These are phyloP conservation scores for Scaptomyza reducta DNA, from an alignment of 2,888 invertebrate genomes.

Conservation along the genomic window DNA sequence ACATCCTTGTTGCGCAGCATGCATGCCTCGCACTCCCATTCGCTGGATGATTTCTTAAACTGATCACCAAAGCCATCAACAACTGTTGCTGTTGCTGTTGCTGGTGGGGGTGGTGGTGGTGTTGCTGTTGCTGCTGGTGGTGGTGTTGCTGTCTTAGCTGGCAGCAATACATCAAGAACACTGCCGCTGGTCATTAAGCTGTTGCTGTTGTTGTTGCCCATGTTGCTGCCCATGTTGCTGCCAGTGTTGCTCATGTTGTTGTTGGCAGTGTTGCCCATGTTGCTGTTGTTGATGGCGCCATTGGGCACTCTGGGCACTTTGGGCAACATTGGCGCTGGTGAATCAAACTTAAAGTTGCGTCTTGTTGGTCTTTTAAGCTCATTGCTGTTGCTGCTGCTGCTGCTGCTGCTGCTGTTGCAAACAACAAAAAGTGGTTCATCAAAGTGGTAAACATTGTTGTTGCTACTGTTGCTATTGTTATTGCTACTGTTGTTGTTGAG, in stretches of 20 bases:
- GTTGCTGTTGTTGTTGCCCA: slow-evolving; percentile 29
- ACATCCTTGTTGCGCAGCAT: slow-evolving; percentile 86
- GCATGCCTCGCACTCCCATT: slow-evolving; percentile 89
- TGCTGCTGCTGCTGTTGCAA: slow-evolving; percentile 44
- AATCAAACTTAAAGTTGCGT: slow-evolving; percentile 86
- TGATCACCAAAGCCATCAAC: slow-evolving; percentile 75
- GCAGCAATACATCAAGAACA: slow-evolving; percentile 83
- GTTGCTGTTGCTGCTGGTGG: neutral
- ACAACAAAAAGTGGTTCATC: slow-evolving; percentile 84
- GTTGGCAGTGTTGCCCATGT: slow-evolving; percentile 45
- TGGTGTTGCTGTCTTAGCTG: slow-evolving; percentile 32
- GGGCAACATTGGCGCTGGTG: slow-evolving; percentile 83
- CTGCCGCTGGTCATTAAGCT: slow-evolving; percentile 74
- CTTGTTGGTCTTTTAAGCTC: neutral
- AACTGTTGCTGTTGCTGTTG: neutral
- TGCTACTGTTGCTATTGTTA: neutral
- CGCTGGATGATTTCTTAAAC: slow-evolving; percentile 86
- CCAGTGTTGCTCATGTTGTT: no score
- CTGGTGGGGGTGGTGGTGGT: no score
- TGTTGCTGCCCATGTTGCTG: no score
- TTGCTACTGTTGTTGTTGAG: slow-evolving; percentile 1
- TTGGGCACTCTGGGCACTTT: neutral
- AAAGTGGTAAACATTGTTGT: slow-evolving; percentile 75
- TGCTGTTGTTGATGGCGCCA: slow-evolving; percentile 37
- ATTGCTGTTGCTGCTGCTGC: neutral